These are phyloP conservation scores for Glossophaga mutica DNA, from an alignment of 2,797 vertebrate species.

Conservation along the genomic window DNA sequence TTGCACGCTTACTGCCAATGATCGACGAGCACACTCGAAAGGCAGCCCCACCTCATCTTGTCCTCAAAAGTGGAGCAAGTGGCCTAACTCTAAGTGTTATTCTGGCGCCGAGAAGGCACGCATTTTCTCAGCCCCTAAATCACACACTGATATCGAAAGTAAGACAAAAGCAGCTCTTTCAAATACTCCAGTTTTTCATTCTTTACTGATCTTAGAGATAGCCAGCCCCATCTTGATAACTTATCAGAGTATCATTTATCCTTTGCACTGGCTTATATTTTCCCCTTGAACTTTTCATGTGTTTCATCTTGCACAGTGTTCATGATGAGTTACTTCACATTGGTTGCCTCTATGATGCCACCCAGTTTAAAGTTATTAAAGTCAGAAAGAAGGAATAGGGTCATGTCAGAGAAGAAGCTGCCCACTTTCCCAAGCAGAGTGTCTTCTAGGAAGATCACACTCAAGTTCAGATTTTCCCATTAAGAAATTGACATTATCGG, in stretches of 20 bases:
- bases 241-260: background rate
- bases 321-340: background rate
- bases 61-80: slow-evolving; percentile 20
- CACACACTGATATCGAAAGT: slow-evolving; percentile 38
- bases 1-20: background rate
- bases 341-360: background rate
- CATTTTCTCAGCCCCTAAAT: slow-evolving; percentile 53
- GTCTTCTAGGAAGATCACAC: background rate
- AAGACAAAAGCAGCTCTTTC: background rate
- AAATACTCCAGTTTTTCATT: background rate
- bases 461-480: background rate
- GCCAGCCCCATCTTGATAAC: background rate
- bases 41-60: background rate
- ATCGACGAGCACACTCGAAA: background rate
- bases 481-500: background rate
- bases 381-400: background rate
- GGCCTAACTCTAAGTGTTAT: background rate
- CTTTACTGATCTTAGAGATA: background rate
- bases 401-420: background rate
- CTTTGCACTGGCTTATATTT: background rate
- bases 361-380: background rate
- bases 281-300: background rate
- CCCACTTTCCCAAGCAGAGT: background rate
- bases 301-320: background rate
- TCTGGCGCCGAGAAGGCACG: slow-evolving; percentile 20